Conservation (phyloP, 2,888 invertebrate genomes). For the Bursaphelenchus okinawaensis region DNA sequence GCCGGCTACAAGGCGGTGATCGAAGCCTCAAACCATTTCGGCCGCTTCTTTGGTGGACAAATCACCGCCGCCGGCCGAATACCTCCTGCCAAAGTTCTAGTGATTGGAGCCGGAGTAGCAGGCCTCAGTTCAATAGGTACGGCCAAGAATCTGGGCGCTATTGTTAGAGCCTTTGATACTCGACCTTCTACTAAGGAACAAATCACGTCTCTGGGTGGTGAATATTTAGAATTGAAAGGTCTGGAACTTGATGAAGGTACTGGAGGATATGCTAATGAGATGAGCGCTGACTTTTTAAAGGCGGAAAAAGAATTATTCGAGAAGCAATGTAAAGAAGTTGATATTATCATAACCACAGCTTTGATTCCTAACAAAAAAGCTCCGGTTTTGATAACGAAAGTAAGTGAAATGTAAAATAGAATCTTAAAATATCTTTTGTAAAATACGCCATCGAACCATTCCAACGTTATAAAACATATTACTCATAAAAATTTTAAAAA, state of each 20-base stretch:
- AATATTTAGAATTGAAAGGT: conserved; percentile 68
- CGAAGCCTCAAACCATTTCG: conserved; percentile 81
- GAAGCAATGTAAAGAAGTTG: conserved; percentile 77
- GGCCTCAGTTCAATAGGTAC: conserved; percentile 79
- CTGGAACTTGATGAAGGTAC: conserved; percentile 57
- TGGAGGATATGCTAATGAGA: conserved; percentile 78
- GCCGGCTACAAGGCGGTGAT: conserved; percentile 73
- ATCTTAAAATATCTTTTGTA: neutral
- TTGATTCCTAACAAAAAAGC: conserved; percentile 81
- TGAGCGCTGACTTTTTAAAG: conserved; percentile 76
- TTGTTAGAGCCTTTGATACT: conserved; percentile 81
- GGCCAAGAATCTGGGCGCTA: conserved; percentile 79
- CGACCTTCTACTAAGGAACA: conserved; percentile 76
- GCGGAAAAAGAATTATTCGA: conserved; percentile 80
- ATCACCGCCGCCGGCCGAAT: conserved; percentile 77
- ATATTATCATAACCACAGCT: conserved; percentile 81
- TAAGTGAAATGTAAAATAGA: conserved; percentile 52
- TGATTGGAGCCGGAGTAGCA: conserved; percentile 83
- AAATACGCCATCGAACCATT: neutral
- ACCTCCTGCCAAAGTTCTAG: conserved; percentile 79
- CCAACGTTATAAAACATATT: conserved; percentile 2
- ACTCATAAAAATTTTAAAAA: conserved; percentile 1
- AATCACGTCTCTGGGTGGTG: conserved; percentile 80
- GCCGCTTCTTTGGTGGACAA: conserved; percentile 83
- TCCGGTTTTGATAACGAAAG: conserved; percentile 74